These are phyloP conservation scores for Drosophila leontia DNA, from an alignment of 1,140 invertebrate genomes.

Conservation along the genomic window DNA sequence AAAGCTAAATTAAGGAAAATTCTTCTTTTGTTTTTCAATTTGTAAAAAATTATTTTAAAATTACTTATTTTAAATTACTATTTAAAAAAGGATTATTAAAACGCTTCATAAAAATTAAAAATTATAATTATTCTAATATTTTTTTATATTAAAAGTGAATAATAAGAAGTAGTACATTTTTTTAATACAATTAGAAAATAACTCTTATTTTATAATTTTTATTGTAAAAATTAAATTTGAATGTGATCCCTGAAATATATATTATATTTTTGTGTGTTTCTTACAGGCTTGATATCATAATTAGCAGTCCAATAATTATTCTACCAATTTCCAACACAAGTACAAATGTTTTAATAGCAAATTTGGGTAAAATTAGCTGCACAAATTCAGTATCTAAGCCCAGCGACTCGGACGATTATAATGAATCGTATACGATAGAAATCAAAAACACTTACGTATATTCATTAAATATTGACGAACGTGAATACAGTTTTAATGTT, in stretches of 20 bases:
- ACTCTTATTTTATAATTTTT: no score
- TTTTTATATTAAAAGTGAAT: no score
- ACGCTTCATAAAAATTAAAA: no score
- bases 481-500: conserved; percentile 65
- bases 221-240: no score
- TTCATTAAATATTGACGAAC: conserved; percentile 88
- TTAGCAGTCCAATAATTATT: conserved; percentile 96
- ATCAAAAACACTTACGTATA: conserved; percentile 95
- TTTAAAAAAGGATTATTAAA: no score
- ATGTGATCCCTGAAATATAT: neutral
- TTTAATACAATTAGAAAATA: no score
- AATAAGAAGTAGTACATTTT: no score
- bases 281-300: conserved; percentile 88
- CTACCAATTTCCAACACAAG: conserved; percentile 92
- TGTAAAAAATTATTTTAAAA: no score
- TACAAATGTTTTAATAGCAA: conserved; percentile 94
- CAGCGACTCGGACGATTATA: conserved; percentile 15
- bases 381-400: conserved; percentile 40
- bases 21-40: no score
- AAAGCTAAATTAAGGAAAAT: no score
- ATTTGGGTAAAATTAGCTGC: conserved; percentile 95
- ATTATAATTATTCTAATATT: no score
- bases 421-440: conserved; percentile 84
- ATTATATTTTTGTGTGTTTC: neutral
- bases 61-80: no score